These are phyloP conservation scores for Phaenicophaeus curvirostris DNA, from an alignment of 2,797 vertebrate genomes.

Conservation along the genomic window DNA sequence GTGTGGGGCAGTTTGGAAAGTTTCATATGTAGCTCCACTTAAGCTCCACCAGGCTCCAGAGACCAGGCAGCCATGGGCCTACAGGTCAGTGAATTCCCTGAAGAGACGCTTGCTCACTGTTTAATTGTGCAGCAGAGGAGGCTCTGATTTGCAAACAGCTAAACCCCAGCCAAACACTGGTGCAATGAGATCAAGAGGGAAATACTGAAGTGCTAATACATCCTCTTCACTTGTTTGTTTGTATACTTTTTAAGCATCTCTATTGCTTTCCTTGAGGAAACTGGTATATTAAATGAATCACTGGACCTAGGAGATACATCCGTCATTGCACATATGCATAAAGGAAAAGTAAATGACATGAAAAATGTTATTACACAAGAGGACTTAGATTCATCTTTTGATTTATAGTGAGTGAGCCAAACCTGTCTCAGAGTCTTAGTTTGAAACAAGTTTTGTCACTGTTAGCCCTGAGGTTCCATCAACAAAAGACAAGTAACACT, in stretches of 20 bases:
- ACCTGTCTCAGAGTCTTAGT: background rate
- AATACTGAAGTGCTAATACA: background rate
- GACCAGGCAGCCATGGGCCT: background rate
- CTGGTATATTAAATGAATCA: background rate
- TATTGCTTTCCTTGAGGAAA: background rate
- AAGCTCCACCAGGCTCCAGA: background rate
- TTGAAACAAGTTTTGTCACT: background rate
- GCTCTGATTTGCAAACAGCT: background rate
- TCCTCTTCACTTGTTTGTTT: background rate
- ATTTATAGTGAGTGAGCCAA: conserved; percentile 16
- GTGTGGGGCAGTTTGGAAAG: background rate
- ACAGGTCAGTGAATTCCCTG: background rate
- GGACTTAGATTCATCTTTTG: background rate
- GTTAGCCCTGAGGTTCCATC: background rate
- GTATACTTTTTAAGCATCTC: background rate
- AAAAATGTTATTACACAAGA: conserved; percentile 24
- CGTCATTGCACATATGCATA: background rate
- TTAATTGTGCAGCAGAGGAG: background rate
- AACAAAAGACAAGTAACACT: background rate
- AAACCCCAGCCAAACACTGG: background rate
- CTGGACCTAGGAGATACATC: background rate
- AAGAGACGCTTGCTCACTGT: background rate
- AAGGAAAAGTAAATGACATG: background rate
- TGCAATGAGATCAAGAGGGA: background rate
- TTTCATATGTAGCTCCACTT: background rate